Percentiles rank a stretch among this genome's conserved stretches.
phyloP scores from a whole-genome alignment of 2,888 invertebrate genomes.

The Andrena praecox region DNA sequence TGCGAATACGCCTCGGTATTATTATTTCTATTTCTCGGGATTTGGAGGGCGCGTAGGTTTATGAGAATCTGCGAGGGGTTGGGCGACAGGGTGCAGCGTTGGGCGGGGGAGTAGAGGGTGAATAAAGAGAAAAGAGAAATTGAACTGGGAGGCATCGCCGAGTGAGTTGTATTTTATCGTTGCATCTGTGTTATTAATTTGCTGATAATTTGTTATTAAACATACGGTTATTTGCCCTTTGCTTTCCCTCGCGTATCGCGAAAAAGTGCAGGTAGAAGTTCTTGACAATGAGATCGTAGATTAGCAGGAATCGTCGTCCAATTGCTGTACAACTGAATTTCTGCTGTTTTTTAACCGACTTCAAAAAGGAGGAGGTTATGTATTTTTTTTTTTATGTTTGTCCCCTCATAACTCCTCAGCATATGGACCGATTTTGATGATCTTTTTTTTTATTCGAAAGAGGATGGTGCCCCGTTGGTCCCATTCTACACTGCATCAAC shows the following conservation, averaged over 20 bases:
- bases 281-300: background rate
- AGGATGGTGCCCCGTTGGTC: no score
- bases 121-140: background rate
- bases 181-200: conserved; percentile 1
- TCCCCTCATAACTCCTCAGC: no score
- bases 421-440: no score
- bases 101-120: background rate
- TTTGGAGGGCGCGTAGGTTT: no score
- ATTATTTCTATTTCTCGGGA: no score
- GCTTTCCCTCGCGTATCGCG: background rate
- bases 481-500: no score
- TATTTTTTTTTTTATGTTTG: no score
- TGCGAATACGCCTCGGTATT: no score
- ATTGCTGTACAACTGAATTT: background rate
- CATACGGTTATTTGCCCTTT: conserved; percentile 1
- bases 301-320: background rate
- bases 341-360: background rate
- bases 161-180: background rate
- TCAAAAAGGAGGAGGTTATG: no score
- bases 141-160: background rate
- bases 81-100: background rate
- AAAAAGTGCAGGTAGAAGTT: background rate
- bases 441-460: no score
- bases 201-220: conserved; percentile 1
- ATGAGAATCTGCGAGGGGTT: background rate